Percentiles rank a stretch among this genome's conserved stretches.
Conservation (phyloP, 2,888 invertebrate species). For the Drosophila falleni region DNA sequence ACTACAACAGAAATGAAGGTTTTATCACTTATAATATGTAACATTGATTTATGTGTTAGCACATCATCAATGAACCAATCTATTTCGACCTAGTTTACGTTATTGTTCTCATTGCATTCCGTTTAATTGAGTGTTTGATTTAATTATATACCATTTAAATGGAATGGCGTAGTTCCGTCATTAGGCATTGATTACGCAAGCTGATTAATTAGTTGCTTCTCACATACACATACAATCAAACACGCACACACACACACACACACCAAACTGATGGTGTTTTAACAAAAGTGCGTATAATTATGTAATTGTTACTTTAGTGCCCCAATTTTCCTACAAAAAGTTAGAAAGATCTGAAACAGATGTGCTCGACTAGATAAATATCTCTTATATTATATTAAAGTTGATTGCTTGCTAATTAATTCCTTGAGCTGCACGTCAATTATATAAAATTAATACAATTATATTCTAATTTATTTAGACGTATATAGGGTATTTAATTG, state of each 20-base stretch:
- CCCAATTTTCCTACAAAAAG: neutral
- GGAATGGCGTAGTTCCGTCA: constrained; percentile 59
- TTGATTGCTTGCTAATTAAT: neutral
- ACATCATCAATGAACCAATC: constrained; percentile 43
- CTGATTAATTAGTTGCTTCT: constrained; percentile 67
- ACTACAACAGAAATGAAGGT: neutral
- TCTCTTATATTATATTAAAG: neutral
- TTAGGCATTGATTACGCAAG: constrained; percentile 72
- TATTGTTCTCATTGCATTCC: constrained; percentile 29
- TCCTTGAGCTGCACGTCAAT: too few relatives aligned
- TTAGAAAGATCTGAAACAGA: neutral
- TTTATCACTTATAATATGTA: neutral
- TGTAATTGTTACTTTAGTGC: constrained; percentile 52
- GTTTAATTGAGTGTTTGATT: constrained; percentile 77
- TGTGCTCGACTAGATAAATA: neutral
- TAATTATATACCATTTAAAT: constrained; percentile 73
- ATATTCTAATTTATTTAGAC: neutral
- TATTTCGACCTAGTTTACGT: constrained; percentile 22
- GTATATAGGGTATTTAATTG: constrained; percentile 11
- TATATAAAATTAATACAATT: too few relatives aligned
- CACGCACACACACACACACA: constrained; percentile 8
- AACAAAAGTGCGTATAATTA: constrained; percentile 60
- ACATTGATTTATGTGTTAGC: constrained; percentile 28
- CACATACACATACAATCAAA: constrained; percentile 17
- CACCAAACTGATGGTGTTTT: constrained; percentile 40